These are phyloP conservation scores for Colletes collaris DNA, from an alignment of 2,888 invertebrate genomes.

Conservation along the genomic window DNA sequence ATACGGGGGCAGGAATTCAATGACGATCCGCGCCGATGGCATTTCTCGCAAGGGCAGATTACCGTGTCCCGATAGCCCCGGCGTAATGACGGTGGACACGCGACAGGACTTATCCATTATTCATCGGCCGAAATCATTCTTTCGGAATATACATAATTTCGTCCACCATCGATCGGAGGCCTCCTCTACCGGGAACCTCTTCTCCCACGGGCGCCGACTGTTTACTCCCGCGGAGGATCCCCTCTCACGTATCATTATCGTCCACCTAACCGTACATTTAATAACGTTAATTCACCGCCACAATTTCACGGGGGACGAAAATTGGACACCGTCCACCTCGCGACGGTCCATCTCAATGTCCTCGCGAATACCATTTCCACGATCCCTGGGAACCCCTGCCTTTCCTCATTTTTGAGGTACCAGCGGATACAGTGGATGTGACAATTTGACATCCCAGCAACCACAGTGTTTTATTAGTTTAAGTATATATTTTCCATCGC, in stretches of 20 bases:
- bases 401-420: no score
- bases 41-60: constrained; percentile 39
- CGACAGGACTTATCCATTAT: constrained; percentile 82
- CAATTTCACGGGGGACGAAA: constrained; percentile 11
- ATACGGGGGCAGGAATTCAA: constrained; percentile 65
- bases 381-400: no score
- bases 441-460: no score
- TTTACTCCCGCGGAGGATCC: not conserved
- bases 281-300: constrained; percentile 28
- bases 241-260: constrained; percentile 34
- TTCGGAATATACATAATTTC: constrained; percentile 75
- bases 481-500: no score
- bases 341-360: not conserved
- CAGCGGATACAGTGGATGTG: no score
- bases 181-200: constrained; percentile 29
- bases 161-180: constrained; percentile 14
- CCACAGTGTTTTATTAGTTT: no score
- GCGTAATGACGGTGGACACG: constrained; percentile 81
- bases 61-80: constrained; percentile 39
- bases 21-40: constrained; percentile 62
- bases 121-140: constrained; percentile 78
- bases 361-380: no score
- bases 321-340: constrained; percentile 7
- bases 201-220: constrained; percentile 13
- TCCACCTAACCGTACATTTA: constrained; percentile 39